phyloP scores from a whole-genome alignment of 2,888 invertebrate species.

The Sarcophaga subvicina region DNA sequence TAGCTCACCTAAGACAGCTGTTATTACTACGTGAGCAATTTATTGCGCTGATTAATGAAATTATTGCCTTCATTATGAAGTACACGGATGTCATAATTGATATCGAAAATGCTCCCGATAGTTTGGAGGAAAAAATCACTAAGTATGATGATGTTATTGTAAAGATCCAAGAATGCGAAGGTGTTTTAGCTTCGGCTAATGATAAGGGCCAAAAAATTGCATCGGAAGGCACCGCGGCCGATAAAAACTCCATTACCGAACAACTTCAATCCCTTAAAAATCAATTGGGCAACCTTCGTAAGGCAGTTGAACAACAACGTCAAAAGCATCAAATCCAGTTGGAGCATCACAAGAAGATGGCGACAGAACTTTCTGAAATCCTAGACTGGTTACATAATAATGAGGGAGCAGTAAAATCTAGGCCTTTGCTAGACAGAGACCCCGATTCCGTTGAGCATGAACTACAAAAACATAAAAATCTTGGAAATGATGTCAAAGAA shows the following conservation, averaged over 20 bases:
- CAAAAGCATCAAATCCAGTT: constrained; percentile 94
- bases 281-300: constrained; percentile 89
- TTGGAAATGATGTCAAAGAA: constrained; percentile 87
- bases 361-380: constrained; percentile 91
- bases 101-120: constrained; percentile 91
- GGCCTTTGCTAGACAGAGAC: constrained; percentile 91
- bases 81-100: constrained; percentile 93
- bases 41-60: constrained; percentile 92
- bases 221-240: constrained; percentile 93
- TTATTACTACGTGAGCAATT: constrained; percentile 93
- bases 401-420: constrained; percentile 90
- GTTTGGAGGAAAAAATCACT: constrained; percentile 93
- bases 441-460: constrained; percentile 91
- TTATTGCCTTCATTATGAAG: constrained; percentile 92
- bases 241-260: constrained; percentile 93
- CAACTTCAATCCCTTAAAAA: constrained; percentile 93
- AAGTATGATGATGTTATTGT: constrained; percentile 92
- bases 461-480: constrained; percentile 88
- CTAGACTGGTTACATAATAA: constrained; percentile 92
- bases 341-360: constrained; percentile 93
- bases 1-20: constrained; percentile 90
- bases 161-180: constrained; percentile 95
- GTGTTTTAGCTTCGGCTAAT: constrained; percentile 91
- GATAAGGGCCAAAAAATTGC: constrained; percentile 97
- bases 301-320: constrained; percentile 92